Evolutionary conservation across 2,113 vertebrate species (phyloP).

Genomic region (Tachysurus vachellii): DNA sequence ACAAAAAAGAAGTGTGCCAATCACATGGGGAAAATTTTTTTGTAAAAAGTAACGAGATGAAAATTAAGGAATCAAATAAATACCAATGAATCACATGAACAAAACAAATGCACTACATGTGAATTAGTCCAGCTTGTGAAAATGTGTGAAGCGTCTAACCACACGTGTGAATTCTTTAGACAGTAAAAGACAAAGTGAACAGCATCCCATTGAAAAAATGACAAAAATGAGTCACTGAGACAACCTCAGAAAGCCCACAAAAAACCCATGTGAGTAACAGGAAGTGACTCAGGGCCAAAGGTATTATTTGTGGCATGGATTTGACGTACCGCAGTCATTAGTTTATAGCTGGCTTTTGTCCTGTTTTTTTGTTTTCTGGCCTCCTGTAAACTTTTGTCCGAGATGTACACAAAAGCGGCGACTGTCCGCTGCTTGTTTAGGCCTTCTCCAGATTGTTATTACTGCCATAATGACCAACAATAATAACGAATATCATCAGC

Average conservation of each 20-base stretch:
- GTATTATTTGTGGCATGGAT: conserved; percentile 66
- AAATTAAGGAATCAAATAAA: too few relatives aligned
- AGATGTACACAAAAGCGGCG: conserved; percentile 76
- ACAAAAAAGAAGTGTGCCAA: too few relatives aligned
- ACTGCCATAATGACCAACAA: conserved; percentile 66
- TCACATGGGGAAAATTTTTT: too few relatives aligned
- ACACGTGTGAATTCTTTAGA: too few relatives aligned
- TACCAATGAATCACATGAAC: too few relatives aligned
- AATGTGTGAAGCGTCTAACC: too few relatives aligned
- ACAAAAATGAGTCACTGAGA: too few relatives aligned
- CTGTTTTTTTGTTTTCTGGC: conserved; percentile 69
- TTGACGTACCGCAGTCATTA: conserved; percentile 69
- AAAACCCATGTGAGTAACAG: conserved; percentile 66
- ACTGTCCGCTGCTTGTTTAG: conserved; percentile 72
- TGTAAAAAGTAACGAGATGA: too few relatives aligned
- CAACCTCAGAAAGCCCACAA: conserved; percentile 60
- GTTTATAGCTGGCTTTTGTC: conserved; percentile 67
- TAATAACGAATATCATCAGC: conserved; percentile 67
- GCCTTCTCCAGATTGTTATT: conserved; percentile 70
- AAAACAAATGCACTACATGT: too few relatives aligned
- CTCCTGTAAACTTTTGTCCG: conserved; percentile 68
- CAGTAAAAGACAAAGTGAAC: too few relatives aligned
- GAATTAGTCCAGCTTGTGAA: too few relatives aligned
- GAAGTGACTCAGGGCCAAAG: conserved; percentile 67
- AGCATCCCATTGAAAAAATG: too few relatives aligned